phyloP scores from a whole-genome alignment of 2,888 invertebrate genomes.

The Netelia inedita region DNA sequence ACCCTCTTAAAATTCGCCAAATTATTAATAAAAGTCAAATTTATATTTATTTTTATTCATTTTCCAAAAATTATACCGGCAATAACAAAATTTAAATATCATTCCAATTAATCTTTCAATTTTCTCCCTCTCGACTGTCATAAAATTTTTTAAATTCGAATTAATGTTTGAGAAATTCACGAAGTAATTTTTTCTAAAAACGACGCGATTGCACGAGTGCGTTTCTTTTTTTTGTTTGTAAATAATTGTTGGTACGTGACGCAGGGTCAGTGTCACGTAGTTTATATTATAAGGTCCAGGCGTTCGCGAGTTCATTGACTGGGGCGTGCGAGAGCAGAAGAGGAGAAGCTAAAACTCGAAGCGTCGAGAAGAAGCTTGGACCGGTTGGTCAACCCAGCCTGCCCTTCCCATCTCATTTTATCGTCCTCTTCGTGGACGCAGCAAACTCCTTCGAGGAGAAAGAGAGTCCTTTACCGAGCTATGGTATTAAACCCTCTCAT shows the following conservation, averaged over 20 bases:
- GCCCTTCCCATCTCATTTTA: constrained; percentile 71
- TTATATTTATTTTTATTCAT: too few species aligned
- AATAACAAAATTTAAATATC: too few species aligned
- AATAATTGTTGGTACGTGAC: constrained; percentile 13
- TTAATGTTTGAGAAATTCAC: too few species aligned
- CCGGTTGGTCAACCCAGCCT: constrained; percentile 74
- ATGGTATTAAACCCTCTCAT: constrained; percentile 34
- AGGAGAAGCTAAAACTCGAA: constrained; percentile 76
- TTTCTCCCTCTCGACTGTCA: too few species aligned
- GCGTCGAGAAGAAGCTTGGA: constrained; percentile 68
- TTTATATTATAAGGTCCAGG: constrained; percentile 46
- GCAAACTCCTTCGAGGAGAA: constrained; percentile 40
- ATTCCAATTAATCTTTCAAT: too few species aligned
- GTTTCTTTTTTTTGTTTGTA: too few species aligned
- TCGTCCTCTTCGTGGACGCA: constrained; percentile 60
- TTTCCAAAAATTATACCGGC: too few species aligned
- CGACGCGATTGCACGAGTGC: too few species aligned
- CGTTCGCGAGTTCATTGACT: constrained; percentile 71
- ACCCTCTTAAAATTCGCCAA: too few species aligned
- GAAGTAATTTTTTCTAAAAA: too few species aligned
- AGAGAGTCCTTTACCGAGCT: constrained; percentile 54
- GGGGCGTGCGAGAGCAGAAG: constrained; percentile 55
- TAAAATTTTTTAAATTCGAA: too few species aligned
- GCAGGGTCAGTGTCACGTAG: constrained; percentile 64
- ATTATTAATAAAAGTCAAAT: too few species aligned